These are phyloP conservation scores for Athrips mouffetella DNA, from an alignment of 2,888 invertebrate genomes.

Conservation along the genomic window DNA sequence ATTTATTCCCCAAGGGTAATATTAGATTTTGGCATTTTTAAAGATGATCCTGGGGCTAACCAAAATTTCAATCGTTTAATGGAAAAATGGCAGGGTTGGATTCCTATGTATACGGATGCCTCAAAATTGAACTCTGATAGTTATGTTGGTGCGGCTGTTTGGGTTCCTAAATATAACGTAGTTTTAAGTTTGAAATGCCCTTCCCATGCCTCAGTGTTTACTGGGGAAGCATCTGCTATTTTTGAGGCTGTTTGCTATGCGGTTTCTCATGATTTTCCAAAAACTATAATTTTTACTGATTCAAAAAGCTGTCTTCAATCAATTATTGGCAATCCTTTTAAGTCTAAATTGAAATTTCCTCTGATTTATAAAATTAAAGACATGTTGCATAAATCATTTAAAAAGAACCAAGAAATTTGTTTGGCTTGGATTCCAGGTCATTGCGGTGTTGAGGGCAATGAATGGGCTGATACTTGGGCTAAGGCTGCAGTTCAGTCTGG, in stretches of 20 bases:
- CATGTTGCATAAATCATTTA: neutral
- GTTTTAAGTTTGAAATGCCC: slow-evolving; percentile 2
- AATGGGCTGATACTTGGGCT: neutral
- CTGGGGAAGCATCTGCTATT: slow-evolving; percentile 2
- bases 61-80: neutral
- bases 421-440: slow-evolving; percentile 4
- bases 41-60: neutral
- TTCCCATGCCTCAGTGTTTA: neutral
- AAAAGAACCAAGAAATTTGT: neutral
- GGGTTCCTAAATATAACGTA: neutral
- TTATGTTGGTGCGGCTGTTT: slow-evolving; percentile 6
- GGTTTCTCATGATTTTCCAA: neutral
- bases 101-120: neutral
- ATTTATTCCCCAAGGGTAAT: too few species aligned
- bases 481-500: neutral
- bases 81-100: neutral
- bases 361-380: slow-evolving; percentile 1
- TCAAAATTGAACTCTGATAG: neutral
- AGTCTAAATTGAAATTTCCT: neutral
- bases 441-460: neutral
- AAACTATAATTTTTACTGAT: slow-evolving; percentile 5
- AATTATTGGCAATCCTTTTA: neutral
- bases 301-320: slow-evolving; percentile 2
- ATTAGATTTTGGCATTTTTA: neutral
- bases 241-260: slow-evolving; percentile 4